Evolutionary conservation across 2,888 invertebrate genomes (phyloP), one percentile per base, ranked within the genome.

Genomic region (Crocallis elinguaria): DNA sequence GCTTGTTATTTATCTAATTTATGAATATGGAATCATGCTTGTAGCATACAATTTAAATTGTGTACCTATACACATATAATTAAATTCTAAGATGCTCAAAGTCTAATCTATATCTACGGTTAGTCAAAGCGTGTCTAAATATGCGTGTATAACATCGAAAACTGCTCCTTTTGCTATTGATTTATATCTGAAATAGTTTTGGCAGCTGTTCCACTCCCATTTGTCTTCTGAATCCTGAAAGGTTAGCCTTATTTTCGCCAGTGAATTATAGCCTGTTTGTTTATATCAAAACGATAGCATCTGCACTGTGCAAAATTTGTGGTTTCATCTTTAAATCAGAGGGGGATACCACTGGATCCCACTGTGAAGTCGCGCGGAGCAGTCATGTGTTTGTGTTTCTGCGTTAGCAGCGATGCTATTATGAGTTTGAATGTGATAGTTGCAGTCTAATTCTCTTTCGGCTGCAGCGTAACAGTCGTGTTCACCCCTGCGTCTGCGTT

Each of bases 381-480:
- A 16, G 35, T 27, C 33, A 35, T 32, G 51, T 42, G 36, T 41
- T 44, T 11, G 16, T 45, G 39, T 23, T 45, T 39, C 45, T 45
- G 33, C 41, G 17, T 43, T 43, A 32, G 27, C 32, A 44, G 30
- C 48, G 44, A 33, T 7, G 35, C 51, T 63, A 48, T 52, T 51
- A 50, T 21, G 45, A 59, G 57, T 66, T 62, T 46, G 62, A 57
- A 59, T 60, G 60, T 65, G 52, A 66, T 64, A 65, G 68, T 69
- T 71, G 62, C 71, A 72, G 64, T 63, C 67, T 69, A 72, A 68
- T 73, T 67, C 64, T 55, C 63, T 64, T 67, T 60, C 57, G 66
- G 62, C 62, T 62, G 68, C 60, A 67, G 62, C 63, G 60, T 71
- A n/a, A 72, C 78, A 86, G 86, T 86, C 72, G 73, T 78, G 81